These are phyloP conservation scores for Trichomycterus rosablanca DNA, from an alignment of 2,113 vertebrate species.

Conservation along the genomic window DNA sequence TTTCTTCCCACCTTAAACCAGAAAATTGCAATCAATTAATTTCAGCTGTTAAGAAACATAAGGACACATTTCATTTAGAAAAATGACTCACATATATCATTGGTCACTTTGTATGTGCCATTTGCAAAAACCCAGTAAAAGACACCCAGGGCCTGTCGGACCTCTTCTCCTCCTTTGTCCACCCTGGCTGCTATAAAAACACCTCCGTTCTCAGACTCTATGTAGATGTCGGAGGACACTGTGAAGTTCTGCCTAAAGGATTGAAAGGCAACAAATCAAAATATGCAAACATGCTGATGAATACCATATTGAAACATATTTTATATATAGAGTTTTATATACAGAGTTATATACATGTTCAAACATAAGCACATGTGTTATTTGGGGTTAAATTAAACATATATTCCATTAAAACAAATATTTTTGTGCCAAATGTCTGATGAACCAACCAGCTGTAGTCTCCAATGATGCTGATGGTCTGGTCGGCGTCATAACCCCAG, in stretches of 20 bases:
- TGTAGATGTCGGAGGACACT: conserved; percentile 81
- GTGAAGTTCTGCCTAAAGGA: conserved; percentile 76
- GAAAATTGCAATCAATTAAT: conserved; percentile 16
- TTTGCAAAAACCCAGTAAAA: conserved; percentile 92
- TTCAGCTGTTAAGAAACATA: too few species aligned
- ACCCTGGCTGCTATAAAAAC: conserved; percentile 88
- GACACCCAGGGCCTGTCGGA: conserved; percentile 72
- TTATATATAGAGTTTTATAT: too few species aligned
- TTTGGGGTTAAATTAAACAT: too few species aligned
- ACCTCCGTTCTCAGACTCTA: conserved; percentile 77
- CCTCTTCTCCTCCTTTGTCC: conserved; percentile 74
- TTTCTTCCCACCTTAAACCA: conserved; percentile 30
- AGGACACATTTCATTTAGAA: neutral
- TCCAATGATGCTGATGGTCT: conserved; percentile 87
- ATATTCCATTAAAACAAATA: too few species aligned
- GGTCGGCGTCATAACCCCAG: conserved; percentile 83
- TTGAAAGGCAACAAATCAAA: neutral
- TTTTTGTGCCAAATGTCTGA: neutral
- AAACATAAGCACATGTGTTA: too few species aligned
- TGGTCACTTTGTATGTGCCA: conserved; percentile 85
- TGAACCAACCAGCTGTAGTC: conserved; percentile 78
- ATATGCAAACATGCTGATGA: too few species aligned
- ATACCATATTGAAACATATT: too few species aligned
- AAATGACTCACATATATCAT: conserved; percentile 76
- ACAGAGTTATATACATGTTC: too few species aligned